Base-by-base conservation (phyloP, 1,140 invertebrate species). In the Nylanderia fulva region DNA sequence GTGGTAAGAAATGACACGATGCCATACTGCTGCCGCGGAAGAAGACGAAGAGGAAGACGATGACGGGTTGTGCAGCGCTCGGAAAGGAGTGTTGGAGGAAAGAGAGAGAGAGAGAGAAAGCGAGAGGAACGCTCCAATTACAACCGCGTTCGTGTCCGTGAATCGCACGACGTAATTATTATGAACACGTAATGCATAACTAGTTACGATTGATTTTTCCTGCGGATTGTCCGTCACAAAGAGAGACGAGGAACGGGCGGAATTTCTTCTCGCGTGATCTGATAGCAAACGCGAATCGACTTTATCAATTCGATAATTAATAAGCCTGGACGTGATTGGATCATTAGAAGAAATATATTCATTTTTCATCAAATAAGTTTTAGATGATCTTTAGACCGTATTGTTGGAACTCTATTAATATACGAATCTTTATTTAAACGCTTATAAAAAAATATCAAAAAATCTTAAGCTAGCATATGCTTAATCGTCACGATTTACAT, bases 1-100 rank as follows among this genome's bases (percentile, higher is more conserved):
- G 90, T 87, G 91, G 90, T 86, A 71, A 92, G 71, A 88, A 91
- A 89, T 90, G 89, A 91, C 85, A 87, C 86, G 88, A 90, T 69
- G 85, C 75, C 76, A 63, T 76, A 39, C 61, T 48, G 72, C 64
- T 63, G 72, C 60, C 56, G 84, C 75, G 79, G 75, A 86, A 76
- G 85, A 87, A 85, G 85, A 90, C 61, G 79, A 90, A 80, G 86
- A 85, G 42, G 72, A 90, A 80, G 88, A 90, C 29, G 90, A 86
- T 42, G 86, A 58, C 21, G 77, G n/a, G 39, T 27, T 54, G 76
- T 69, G 64, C 76, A 56, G 48, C 76, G 45, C 80, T 60, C 74
- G 85, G 42, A 75, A 27, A 83, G 84, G 74, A 79, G 68, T 74
- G 61, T 61, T 45, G 52, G 58, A 45, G 75, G 48, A 48, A 29